A percentile compares a stretch with the other conserved stretches of the same genome.
Conservation (phyloP, 2,797 vertebrate genomes). For the Hyperoplus lanceolatus region DNA sequence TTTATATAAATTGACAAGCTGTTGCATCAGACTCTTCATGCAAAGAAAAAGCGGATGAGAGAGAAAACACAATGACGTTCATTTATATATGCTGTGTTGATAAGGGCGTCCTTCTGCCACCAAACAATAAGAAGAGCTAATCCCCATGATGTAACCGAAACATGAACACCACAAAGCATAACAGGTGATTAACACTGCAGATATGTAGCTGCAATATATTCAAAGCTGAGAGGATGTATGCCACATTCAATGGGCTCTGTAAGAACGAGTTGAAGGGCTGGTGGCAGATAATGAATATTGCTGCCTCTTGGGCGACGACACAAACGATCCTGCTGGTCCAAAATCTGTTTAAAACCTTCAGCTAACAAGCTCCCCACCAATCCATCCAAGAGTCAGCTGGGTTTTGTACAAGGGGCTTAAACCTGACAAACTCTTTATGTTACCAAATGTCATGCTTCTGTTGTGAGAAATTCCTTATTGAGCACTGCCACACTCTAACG, state of each 20-base stretch:
- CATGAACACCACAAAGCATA: neutral
- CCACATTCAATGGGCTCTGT: neutral
- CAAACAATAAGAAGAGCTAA: neutral
- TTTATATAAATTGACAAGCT: slow-evolving; percentile 1
- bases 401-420: neutral
- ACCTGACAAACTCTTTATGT: neutral
- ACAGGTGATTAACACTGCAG: neutral
- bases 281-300: slow-evolving; percentile 12
- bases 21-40: slow-evolving; percentile 41
- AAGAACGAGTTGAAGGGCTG: neutral
- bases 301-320: neutral
- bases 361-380: neutral
- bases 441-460: neutral
- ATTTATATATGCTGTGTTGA: neutral
- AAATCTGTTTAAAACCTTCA: neutral
- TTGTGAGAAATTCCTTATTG: neutral
- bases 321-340: neutral
- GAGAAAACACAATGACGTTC: slow-evolving; percentile 13
- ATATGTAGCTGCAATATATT: too few relatives aligned
- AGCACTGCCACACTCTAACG: neutral
- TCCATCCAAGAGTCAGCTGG: neutral
- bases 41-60: slow-evolving; percentile 2
- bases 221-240: slow-evolving; percentile 2
- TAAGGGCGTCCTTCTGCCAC: neutral
- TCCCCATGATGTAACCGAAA: slow-evolving; percentile 4